Conservation (phyloP, 2,797 vertebrate species). For the Lates japonicus region DNA sequence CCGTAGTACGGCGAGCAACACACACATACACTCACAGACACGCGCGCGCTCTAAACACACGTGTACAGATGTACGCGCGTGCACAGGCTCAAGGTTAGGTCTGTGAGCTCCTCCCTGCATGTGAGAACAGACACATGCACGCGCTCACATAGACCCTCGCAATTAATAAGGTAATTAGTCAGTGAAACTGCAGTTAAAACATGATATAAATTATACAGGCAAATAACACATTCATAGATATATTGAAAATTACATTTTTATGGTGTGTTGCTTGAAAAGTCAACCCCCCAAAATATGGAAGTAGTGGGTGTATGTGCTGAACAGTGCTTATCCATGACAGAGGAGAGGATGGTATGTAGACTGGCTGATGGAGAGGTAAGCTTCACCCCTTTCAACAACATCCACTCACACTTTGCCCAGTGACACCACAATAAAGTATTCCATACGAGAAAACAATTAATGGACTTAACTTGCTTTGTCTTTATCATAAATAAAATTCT, state of each 20-base stretch:
- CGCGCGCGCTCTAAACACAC: constrained; percentile 30
- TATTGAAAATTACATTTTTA: not conserved
- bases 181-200: not conserved
- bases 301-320: not conserved
- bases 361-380: not conserved
- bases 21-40: not conserved
- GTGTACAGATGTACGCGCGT: constrained; percentile 1
- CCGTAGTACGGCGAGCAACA: constrained; percentile 71
- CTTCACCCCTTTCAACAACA: constrained; percentile 17
- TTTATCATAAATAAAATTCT: not conserved
- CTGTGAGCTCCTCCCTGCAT: constrained; percentile 33
- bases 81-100: constrained; percentile 59
- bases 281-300: not conserved
- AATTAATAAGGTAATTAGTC: constrained; percentile 9
- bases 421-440: not conserved
- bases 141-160: constrained; percentile 11
- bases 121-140: constrained; percentile 19
- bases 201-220: not conserved
- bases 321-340: not conserved
- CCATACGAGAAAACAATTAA: not conserved
- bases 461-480: not conserved
- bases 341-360: constrained; percentile 7
- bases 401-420: not conserved
- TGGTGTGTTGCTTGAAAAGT: not conserved
- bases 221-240: not conserved